phyloP scores from a whole-genome alignment of 2,888 invertebrate species.

The Nebria salina region DNA sequence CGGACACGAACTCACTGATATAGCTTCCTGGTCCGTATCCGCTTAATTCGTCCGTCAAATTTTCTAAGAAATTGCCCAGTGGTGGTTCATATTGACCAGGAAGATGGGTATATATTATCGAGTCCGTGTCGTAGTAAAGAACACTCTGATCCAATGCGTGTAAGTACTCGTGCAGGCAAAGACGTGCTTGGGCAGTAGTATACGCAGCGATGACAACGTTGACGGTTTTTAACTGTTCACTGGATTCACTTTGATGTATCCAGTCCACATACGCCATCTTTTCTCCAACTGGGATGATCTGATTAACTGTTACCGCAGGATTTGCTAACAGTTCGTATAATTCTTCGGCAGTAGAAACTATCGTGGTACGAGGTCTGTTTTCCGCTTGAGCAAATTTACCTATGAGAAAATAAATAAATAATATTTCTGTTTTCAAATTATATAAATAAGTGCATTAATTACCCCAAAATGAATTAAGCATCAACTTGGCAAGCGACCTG shows the following conservation, averaged over 20 bases:
- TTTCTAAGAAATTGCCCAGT: too few relatives aligned
- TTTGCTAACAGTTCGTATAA: conserved; percentile 48
- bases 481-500: too few relatives aligned
- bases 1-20: conserved; percentile 51
- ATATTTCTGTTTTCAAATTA: too few relatives aligned
- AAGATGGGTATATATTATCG: too few relatives aligned
- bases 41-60: too few relatives aligned
- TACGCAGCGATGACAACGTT: conserved; percentile 56
- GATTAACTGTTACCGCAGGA: conserved; percentile 47
- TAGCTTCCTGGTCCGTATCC: conserved; percentile 38
- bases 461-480: too few relatives aligned
- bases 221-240: conserved; percentile 50
- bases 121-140: conserved; percentile 16
- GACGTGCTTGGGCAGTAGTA: conserved; percentile 50
- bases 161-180: conserved; percentile 49
- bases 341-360: conserved; percentile 39
- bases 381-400: conserved; percentile 39
- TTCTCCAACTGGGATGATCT: conserved; percentile 48
- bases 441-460: too few relatives aligned
- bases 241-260: conserved; percentile 48
- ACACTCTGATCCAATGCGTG: conserved; percentile 49
- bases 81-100: too few relatives aligned
- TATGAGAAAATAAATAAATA: too few relatives aligned
- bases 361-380: conserved; percentile 47
- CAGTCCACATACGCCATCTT: conserved; percentile 47